phyloP scores from a whole-genome alignment of 2,113 vertebrate species.

The Pseudonaja textilis region DNA sequence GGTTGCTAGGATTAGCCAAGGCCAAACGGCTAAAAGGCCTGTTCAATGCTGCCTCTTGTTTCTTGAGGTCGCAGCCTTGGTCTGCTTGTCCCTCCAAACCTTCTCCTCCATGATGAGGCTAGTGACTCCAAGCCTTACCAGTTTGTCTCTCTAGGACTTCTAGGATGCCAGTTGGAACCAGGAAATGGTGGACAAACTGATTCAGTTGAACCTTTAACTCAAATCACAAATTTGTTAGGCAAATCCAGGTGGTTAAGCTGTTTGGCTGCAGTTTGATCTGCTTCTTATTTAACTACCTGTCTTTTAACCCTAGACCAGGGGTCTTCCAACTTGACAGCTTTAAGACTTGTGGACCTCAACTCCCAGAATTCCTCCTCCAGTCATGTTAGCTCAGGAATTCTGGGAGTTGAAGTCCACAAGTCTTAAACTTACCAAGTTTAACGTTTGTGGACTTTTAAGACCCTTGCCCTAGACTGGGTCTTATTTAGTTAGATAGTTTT shows the following conservation, averaged over 20 bases:
- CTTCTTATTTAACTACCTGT: not conserved
- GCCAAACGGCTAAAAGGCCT: conserved; percentile 1
- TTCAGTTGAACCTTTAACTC: not conserved
- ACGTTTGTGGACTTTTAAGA: no score
- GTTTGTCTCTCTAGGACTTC: not conserved
- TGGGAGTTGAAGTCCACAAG: no score
- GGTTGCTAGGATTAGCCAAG: conserved; percentile 15
- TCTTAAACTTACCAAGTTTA: no score
- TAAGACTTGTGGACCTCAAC: no score
- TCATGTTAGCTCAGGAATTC: no score
- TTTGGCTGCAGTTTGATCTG: not conserved
- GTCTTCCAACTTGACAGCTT: no score
- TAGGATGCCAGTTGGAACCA: not conserved
- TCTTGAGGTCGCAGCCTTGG: not conserved
- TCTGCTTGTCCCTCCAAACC: not conserved
- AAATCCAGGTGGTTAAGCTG: no score
- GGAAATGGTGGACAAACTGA: not conserved
- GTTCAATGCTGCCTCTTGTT: not conserved
- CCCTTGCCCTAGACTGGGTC: no score
- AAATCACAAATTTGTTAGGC: not conserved
- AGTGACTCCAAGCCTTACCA: fast-evolving
- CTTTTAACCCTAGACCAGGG: not conserved
- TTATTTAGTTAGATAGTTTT: no score
- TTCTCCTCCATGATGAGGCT: not conserved
- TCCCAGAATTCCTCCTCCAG: no score